phyloP scores from a whole-genome alignment of 2,113 vertebrate species.

The Scopus umbretta region DNA sequence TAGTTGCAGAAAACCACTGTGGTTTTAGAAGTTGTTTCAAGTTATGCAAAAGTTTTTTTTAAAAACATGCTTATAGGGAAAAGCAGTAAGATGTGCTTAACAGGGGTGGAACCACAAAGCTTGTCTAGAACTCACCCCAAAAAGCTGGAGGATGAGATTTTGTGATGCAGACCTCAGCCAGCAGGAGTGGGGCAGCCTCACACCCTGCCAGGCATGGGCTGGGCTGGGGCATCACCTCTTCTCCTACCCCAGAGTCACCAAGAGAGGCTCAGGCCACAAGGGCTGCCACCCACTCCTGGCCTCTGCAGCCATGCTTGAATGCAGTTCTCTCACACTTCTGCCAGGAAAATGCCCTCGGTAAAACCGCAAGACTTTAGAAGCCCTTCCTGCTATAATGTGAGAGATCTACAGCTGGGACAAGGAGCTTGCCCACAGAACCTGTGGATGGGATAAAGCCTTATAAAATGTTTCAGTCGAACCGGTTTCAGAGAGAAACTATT shows the following conservation, averaged over 20 bases:
- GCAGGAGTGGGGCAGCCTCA: fast-evolving
- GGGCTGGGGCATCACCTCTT: too few species aligned
- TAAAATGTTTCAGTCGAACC: not conserved
- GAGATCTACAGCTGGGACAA: fast-evolving
- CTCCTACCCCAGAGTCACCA: not conserved
- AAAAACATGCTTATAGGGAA: not conserved
- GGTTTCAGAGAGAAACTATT: not conserved
- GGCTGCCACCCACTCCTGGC: not conserved
- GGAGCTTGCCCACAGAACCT: fast-evolving
- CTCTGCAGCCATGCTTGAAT: fast-evolving
- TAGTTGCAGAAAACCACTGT: not conserved
- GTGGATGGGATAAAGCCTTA: not conserved
- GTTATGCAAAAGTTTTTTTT: not conserved
- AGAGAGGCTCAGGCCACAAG: fast-evolving
- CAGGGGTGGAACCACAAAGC: not conserved
- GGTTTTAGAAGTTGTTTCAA: not conserved
- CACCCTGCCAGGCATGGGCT: not conserved
- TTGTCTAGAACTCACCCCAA: not conserved
- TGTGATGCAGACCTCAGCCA: not conserved
- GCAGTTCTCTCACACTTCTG: fast-evolving
- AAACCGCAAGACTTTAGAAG: not conserved
- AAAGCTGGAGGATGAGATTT: not conserved
- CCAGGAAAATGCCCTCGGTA: not conserved
- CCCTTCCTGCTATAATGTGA: not conserved
- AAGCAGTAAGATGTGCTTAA: not conserved